Evolutionary conservation across 2,797 vertebrate genomes (phyloP).

Genomic region (Pangasius krempfi): DNA sequence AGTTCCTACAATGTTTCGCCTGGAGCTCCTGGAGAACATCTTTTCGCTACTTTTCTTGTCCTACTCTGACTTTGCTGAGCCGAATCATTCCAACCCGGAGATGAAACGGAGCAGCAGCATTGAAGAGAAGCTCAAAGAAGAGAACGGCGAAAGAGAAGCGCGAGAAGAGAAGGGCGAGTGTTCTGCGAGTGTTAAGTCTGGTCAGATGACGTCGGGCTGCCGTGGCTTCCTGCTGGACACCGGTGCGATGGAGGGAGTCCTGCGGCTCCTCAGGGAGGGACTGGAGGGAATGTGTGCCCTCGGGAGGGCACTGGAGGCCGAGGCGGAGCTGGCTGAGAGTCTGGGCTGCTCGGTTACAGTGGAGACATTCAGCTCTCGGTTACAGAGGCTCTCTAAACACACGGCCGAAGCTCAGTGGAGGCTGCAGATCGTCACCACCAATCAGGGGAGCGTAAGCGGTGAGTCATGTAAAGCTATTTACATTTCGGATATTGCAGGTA

Average conservation of each 20-base stretch:
- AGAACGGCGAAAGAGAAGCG: conserved; percentile 57
- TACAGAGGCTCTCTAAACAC: conserved; percentile 86
- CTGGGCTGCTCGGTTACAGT: conserved; percentile 79
- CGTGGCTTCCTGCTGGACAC: conserved; percentile 86
- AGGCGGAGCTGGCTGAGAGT: conserved; percentile 74
- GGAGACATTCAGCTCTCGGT: conserved; percentile 78
- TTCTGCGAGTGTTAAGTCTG: conserved; percentile 49
- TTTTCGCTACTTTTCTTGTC: conserved; percentile 95
- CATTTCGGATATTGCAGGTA: background rate
- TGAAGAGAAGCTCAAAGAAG: background rate
- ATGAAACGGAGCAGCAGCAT: conserved; percentile 48
- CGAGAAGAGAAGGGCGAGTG: conserved; percentile 54
- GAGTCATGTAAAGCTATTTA: conserved; percentile 48
- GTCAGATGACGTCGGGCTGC: conserved; percentile 77
- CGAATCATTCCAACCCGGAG: background rate
- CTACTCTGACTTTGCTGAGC: conserved; percentile 78
- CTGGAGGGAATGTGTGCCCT: conserved; percentile 83
- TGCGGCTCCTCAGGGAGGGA: conserved; percentile 85
- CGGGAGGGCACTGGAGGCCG: conserved; percentile 60
- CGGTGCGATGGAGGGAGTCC: conserved; percentile 81
- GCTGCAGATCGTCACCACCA: conserved; percentile 89
- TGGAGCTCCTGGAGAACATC: conserved; percentile 97
- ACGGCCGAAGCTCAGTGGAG: conserved; percentile 95
- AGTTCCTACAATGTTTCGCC: conserved; percentile 82
- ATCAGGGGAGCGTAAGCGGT: conserved; percentile 69